Evolutionary conservation across 1,140 invertebrate species (phyloP), one percentile per base, ranked within the genome.

Genomic region (Homarus americanus): DNA sequence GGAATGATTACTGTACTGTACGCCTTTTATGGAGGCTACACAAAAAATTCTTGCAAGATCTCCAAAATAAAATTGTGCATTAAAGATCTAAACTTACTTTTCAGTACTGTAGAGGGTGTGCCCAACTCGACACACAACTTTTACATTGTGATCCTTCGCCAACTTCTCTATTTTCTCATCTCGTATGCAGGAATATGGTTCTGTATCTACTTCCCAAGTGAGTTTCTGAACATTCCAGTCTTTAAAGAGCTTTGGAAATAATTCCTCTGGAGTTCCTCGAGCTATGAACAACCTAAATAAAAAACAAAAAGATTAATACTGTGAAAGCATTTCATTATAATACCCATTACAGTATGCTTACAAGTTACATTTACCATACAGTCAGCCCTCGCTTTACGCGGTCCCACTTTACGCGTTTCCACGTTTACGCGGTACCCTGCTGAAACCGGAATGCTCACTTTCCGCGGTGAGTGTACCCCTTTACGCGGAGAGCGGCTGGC

Each of bases 61-160:
- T n/a, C n/a, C n/a, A n/a, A n/a, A n/a, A n/a, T n/a, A n/a, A n/a
- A n/a, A n/a, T n/a, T n/a, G 24, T 49, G 66, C 66, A 49, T 40
- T 15, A 49, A 49, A 7, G 15, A 49, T 49, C 44, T 49, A 0
- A 15, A 28, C 83, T 73, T 85, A 85, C 93, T 94, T 93, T 69
- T 96, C 95, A 4, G 96, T 95, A 94, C 97, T 95, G 93, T 96
- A 97, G 5, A 97, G 95, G 7, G 97, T 97, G 93, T 97, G 96
- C 20, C 96, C 96, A 41, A 95, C 95, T 93, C 95, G 94, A 72
- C 95, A 95, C 58, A 95, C 95, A 66, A 97, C 95, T 91, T 96
- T 95, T 7, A 97, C 95, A 63, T 95, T 94, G 73, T 94, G 94
- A 87, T 95, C 93, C 83, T 95, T 94, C 34, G 96, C 96, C 91